Evolutionary conservation across 2,888 invertebrate genomes (phyloP).

Genomic region (Imbricaverruca yamaguchii): DNA sequence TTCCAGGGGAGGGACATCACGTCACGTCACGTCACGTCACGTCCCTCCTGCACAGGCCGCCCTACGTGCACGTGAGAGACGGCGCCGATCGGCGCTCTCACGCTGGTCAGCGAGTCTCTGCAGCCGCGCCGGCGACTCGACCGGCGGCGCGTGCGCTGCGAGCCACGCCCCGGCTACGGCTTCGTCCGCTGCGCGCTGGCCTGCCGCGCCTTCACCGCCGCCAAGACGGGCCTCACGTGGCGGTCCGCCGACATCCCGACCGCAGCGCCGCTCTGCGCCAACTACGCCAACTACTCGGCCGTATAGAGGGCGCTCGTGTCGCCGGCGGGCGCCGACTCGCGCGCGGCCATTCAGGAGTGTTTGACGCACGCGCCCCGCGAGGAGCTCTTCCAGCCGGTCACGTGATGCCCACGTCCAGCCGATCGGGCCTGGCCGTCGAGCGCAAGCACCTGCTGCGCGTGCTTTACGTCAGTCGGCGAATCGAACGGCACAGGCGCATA

Average conservation of each 20-base stretch:
- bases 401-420: neutral
- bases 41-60: too few relatives aligned
- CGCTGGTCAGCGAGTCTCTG: neutral
- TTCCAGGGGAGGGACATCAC: too few relatives aligned
- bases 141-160: neutral
- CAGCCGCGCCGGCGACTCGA: neutral
- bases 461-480: neutral
- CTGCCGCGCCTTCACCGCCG: neutral
- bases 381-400: neutral
- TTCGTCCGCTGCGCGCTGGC: neutral
- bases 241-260: neutral
- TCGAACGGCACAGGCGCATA: neutral
- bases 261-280: neutral
- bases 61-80: too few relatives aligned
- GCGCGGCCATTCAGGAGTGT: neutral
- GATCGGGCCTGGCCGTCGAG: neutral
- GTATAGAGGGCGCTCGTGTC: neutral
- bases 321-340: neutral
- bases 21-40: too few relatives aligned
- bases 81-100: too few relatives aligned
- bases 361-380: neutral
- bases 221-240: neutral
- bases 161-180: neutral
- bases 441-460: neutral
- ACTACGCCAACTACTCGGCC: conserved; percentile 5